Conservation (phyloP, 2,888 invertebrate species). For the Cynaeus angustus region DNA sequence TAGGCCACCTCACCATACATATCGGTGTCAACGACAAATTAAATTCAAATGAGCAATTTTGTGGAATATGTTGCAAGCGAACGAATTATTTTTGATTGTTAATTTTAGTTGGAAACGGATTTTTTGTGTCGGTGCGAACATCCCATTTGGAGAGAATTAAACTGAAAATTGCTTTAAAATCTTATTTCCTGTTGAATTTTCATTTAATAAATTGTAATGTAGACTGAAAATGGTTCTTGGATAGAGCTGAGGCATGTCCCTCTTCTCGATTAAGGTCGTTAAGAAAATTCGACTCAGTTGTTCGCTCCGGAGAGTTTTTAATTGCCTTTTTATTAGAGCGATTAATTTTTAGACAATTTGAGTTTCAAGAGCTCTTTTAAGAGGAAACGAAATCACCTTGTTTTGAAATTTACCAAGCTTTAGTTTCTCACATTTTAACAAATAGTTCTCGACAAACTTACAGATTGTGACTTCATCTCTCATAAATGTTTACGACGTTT, state of each 20-base stretch:
- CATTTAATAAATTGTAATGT: slow-evolving; percentile 25
- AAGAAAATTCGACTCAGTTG: slow-evolving; percentile 27
- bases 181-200: slow-evolving; percentile 27
- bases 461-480: no score
- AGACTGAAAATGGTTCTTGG: slow-evolving; percentile 18
- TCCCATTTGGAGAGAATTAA: slow-evolving; percentile 20
- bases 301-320: slow-evolving; percentile 27
- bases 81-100: no score
- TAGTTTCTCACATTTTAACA: no score
- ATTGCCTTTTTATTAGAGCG: slow-evolving; percentile 19
- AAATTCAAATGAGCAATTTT: no score
- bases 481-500: no score
- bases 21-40: no score
- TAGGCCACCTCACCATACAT: background rate
- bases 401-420: no score
- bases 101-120: background rate
- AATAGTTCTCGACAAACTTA: no score
- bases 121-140: slow-evolving; percentile 1
- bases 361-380: background rate
- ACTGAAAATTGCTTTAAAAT: slow-evolving; percentile 24
- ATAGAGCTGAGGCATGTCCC: slow-evolving; percentile 17
- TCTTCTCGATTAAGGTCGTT: slow-evolving; percentile 21
- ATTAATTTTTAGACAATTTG: slow-evolving; percentile 22
- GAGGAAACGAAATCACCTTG: no score
- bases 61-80: no score